phyloP scores from a whole-genome alignment of 2,797 vertebrate genomes.

The Trachurus trachurus region DNA sequence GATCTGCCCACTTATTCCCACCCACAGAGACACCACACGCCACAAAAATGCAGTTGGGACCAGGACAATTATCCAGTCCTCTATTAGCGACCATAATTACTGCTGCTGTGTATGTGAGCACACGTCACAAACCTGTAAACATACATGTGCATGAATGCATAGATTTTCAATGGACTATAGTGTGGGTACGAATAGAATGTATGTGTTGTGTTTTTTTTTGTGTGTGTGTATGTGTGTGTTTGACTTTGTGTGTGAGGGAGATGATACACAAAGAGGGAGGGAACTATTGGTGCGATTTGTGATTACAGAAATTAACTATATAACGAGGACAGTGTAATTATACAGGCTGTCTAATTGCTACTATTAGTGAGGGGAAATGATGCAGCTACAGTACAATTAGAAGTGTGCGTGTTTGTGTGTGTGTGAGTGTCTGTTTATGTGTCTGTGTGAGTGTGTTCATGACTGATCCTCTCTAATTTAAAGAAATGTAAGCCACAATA shows the following conservation, averaged over 20 bases:
- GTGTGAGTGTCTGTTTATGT: constrained; percentile 32
- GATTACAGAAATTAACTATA: constrained; percentile 94
- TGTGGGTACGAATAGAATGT: constrained; percentile 18
- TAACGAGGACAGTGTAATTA: constrained; percentile 90
- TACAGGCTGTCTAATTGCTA: constrained; percentile 91
- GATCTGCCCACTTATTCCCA: constrained; percentile 30
- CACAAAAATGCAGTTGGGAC: constrained; percentile 39
- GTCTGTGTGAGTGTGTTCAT: constrained; percentile 26
- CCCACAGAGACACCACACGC: constrained; percentile 42
- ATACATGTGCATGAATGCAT: constrained; percentile 39
- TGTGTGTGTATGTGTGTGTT: constrained; percentile 21
- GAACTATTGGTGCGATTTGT: constrained; percentile 89
- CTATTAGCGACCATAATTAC: constrained; percentile 48
- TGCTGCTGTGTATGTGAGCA: constrained; percentile 32
- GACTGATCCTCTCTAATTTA: constrained; percentile 58
- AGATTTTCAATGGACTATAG: constrained; percentile 23
- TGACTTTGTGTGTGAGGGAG: constrained; percentile 20
- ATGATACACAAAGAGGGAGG: constrained; percentile 77
- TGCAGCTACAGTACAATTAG: constrained; percentile 84
- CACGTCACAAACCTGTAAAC: constrained; percentile 30
- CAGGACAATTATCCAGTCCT: constrained; percentile 48
- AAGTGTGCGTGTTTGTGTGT: constrained; percentile 50
- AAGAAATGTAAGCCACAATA: constrained; percentile 43
- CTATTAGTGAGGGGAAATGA: constrained; percentile 90
- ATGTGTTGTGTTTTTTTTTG: constrained; percentile 11